Conservation (phyloP, 2,113 vertebrate species). For the Dryoscopus gambensis region DNA sequence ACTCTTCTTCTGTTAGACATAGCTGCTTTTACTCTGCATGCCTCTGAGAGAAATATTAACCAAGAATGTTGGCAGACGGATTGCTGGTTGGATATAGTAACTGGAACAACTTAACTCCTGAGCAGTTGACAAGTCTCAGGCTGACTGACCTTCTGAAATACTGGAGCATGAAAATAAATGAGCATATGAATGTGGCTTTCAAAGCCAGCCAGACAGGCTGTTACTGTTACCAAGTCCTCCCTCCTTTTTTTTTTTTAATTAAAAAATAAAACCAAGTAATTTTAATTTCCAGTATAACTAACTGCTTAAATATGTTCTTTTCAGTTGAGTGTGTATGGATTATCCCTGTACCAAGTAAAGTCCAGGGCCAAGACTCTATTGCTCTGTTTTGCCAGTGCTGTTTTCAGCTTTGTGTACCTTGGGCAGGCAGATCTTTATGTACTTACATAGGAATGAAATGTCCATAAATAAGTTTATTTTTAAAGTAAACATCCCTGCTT, state of each 20-base stretch:
- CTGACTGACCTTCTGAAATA: slow-evolving; percentile 31
- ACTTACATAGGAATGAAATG: neutral
- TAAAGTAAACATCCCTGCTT: neutral
- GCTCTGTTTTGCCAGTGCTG: neutral
- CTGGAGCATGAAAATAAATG: slow-evolving; percentile 40
- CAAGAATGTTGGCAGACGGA: neutral
- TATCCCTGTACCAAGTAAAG: neutral
- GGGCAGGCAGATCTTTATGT: neutral
- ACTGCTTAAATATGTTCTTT: neutral
- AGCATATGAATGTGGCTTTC: slow-evolving; percentile 2
- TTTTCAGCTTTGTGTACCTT: slow-evolving; percentile 10
- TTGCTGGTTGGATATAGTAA: slow-evolving; percentile 10
- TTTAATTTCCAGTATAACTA: slow-evolving; percentile 7
- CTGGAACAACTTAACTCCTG: slow-evolving; percentile 7
- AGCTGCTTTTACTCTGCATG: neutral
- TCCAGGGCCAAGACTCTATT: neutral
- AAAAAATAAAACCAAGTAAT: neutral
- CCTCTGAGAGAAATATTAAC: slow-evolving; percentile 40
- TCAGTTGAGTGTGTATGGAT: neutral
- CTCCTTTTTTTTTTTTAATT: neutral
- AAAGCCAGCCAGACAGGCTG: neutral
- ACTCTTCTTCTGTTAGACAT: neutral
- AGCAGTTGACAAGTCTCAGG: neutral
- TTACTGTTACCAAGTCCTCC: neutral
- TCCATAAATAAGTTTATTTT: neutral